Evolutionary conservation across 1,140 invertebrate species (phyloP), one percentile per base, ranked within the genome.

Genomic region (Parasteatoda tepidariorum): DNA sequence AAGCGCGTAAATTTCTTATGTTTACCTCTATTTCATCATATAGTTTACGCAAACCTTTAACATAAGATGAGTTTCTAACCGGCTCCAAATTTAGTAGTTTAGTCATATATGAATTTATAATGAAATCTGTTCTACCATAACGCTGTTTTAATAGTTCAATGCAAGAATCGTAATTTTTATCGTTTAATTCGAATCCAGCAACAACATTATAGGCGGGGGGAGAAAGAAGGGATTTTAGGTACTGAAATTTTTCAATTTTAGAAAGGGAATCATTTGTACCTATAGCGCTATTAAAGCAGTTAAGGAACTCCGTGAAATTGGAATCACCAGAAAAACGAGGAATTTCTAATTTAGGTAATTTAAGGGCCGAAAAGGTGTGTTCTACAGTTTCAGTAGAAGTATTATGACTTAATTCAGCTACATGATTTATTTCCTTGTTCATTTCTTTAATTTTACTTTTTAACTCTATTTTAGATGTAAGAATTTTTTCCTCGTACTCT

Each of bases 11-110:
- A 67, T 67, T 67, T 67, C 31, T 38, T 67, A 22, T 67, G n/a
- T 67, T 67, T 5, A 67, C 31, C 41, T 68, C 64, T 11, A 38
- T 67, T 22, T 67, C 64, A 41, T 67, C 2, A 7, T 38, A 38
- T 3, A 38, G 24, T 24, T n/a, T 67, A 5, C 33, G 31, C 7
- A 41, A 34, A 41, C 64, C 2, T 41, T 34, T 38, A n/a, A 67
- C 31, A 67, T 9, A 30, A 30, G 5, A 34, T 22, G 18, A 9
- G 4, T 48, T 1, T 48, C 18, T 48, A 48, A 48, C 38, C 1
- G 0, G 18, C 18, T 48, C 4, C 18, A 48, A 4, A 48, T 48
- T 48, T 1, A 48, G 18, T 0, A 48, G 1, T 48, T 4, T 48
- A 13, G 38, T 48, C 4, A 48, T 48, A 4, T 48, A 2, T 48